phyloP scores from a whole-genome alignment of 2,113 vertebrate genomes.

The Eurystomus gularis region DNA sequence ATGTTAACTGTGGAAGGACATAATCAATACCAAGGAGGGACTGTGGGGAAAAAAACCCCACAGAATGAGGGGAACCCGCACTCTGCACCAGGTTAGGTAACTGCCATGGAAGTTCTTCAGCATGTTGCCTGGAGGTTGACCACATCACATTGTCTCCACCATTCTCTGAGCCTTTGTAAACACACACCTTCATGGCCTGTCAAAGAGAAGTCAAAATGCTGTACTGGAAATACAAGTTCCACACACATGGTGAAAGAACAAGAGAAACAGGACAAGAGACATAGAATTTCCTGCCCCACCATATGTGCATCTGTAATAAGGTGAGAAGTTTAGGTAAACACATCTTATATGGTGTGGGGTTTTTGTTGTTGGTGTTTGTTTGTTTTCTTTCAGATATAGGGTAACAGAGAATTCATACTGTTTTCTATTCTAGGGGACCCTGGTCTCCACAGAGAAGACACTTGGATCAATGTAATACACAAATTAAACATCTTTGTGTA shows the following conservation, averaged over 20 bases:
- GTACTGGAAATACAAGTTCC: neutral
- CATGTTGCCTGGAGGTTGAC: neutral
- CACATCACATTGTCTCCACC: neutral
- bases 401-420: neutral
- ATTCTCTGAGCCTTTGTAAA: neutral
- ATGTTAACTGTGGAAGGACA: neutral
- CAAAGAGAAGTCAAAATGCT: neutral
- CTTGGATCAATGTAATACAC: neutral
- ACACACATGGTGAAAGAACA: neutral
- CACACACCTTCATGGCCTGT: neutral
- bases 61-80: neutral
- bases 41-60: rapidly evolving
- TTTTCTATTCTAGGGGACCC: neutral
- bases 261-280: neutral
- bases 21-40: neutral
- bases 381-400: neutral
- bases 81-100: neutral
- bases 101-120: neutral
- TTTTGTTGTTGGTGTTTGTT: neutral
- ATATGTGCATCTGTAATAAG: neutral
- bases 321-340: neutral
- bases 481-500: neutral
- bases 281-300: neutral
- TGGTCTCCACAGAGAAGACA: neutral
- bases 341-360: neutral